These are phyloP conservation scores for Enteromius trimaculatus DNA, from an alignment of 2,797 vertebrate species.

Conservation along the genomic window DNA sequence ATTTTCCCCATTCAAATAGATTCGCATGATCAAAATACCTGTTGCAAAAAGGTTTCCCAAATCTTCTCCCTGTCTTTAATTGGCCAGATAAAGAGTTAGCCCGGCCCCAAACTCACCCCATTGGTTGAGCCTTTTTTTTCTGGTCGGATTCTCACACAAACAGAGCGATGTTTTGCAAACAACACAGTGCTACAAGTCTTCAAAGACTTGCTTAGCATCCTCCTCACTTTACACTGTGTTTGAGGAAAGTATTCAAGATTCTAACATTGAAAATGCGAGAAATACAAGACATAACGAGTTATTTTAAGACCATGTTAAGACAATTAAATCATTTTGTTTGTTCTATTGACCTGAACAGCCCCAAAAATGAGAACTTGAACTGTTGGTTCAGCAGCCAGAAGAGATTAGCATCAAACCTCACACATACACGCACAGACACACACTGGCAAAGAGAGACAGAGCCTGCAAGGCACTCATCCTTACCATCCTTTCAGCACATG, in stretches of 20 bases:
- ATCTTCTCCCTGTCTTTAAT: background rate
- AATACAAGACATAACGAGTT: background rate
- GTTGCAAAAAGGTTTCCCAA: slow-evolving; percentile 5
- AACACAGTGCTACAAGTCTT: background rate
- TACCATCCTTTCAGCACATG: slow-evolving; percentile 35
- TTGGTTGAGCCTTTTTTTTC: background rate
- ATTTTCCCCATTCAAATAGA: background rate
- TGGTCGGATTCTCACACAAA: background rate
- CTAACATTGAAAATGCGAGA: background rate
- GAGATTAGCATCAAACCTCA: slow-evolving; percentile 53
- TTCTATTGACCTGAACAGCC: slow-evolving; percentile 17
- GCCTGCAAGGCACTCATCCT: slow-evolving; percentile 49
- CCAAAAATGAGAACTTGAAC: slow-evolving; percentile 1
- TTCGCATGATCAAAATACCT: background rate
- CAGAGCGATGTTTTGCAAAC: background rate
- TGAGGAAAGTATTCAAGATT: background rate
- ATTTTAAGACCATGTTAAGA: background rate
- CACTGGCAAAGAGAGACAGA: slow-evolving; percentile 39
- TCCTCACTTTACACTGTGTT: background rate
- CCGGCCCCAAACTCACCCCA: background rate
- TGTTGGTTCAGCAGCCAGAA: slow-evolving; percentile 50
- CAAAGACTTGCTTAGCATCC: background rate
- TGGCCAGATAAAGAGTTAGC: background rate
- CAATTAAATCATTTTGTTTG: slow-evolving; percentile 23
- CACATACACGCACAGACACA: slow-evolving; percentile 28